Evolutionary conservation across 2,797 vertebrate species (phyloP).

Genomic region (Enteromius radiatus): DNA sequence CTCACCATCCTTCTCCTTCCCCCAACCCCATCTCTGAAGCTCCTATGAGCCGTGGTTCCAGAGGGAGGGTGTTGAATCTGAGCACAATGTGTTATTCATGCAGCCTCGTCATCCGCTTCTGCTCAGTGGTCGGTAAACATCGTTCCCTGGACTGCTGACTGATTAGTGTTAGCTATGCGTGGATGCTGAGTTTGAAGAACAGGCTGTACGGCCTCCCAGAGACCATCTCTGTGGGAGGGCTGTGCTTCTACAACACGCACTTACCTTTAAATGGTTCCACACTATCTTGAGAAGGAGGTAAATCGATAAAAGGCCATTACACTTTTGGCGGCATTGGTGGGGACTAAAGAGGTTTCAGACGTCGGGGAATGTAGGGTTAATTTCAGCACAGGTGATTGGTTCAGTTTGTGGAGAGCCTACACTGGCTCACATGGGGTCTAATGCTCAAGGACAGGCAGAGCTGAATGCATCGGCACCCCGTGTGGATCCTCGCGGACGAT

Average conservation of each 20-base stretch:
- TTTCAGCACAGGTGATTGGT: conserved; percentile 37
- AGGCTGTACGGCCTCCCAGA: conserved; percentile 2
- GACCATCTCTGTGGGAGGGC: background rate
- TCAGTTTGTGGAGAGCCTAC: background rate
- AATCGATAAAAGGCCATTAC: conserved; percentile 59
- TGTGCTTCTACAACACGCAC: conserved; percentile 34
- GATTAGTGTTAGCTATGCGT: conserved; percentile 54
- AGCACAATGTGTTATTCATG: conserved; percentile 59
- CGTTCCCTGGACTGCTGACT: conserved; percentile 50
- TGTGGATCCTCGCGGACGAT: conserved; percentile 3
- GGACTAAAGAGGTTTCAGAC: background rate
- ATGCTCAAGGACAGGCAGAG: conserved; percentile 36
- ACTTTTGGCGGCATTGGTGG: conserved; percentile 4
- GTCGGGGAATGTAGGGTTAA: conserved; percentile 33
- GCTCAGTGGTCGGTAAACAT: conserved; percentile 58
- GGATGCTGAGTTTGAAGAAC: conserved; percentile 27
- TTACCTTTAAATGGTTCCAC: conserved; percentile 28
- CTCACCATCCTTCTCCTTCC: conserved; percentile 20
- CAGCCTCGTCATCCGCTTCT: conserved; percentile 35
- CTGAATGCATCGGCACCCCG: conserved; percentile 39
- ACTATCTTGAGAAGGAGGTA: conserved; percentile 7
- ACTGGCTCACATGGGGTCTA: conserved; percentile 6
- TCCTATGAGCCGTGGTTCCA: conserved; percentile 53
- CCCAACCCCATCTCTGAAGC: conserved; percentile 12
- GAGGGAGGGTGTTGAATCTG: conserved; percentile 1